Evolutionary conservation across 2,113 vertebrate genomes (phyloP), one percentile per base, ranked within the genome.

Genomic region (Corythoichthys haematopterus): DNA sequence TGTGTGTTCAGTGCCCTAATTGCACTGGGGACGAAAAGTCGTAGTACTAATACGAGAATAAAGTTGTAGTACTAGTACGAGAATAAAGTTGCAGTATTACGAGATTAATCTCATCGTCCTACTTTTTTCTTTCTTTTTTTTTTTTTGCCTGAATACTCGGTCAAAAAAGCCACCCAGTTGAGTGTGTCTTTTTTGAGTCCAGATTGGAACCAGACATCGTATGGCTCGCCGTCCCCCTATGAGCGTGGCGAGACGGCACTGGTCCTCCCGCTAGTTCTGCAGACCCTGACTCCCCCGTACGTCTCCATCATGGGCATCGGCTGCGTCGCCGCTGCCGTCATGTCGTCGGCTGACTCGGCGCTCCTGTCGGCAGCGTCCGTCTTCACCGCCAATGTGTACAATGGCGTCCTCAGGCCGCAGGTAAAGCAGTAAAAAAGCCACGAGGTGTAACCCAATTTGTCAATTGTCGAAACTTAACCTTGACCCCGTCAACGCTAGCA

Each of bases 271-370:
- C 16, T 79, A 67, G 74, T 77, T 51, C 50, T 64, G 28, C 76
- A 75, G 6, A 36, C 80, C 38, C 77, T 85, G 33, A 76, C 71
- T 12, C 83, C 76, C 2, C 6, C 3, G 1, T 55, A 69, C 13
- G n/a, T 87, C 69, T 79, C 83, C 63, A 64, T 74, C 13, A 46
- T 72, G 0, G 38, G 69, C 13, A 76, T 78, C 46, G 85, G 77
- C 65, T 75, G 69, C 57, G 68, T 88, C n/a, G 73, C 77, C 3
- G 86, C 83, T 5, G 88, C 86, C 1, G 82, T 77, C 28, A 80
- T 78, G 74, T 82, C 80, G 60, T 85, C 84, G 15, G 70, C 77
- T 14, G 88, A 90, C 74, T 89, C 85, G 1, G 69, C 69, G 12
- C 71, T 90, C 66, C 64, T 88, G 8, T 79, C 88, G 62, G 68